Percentiles rank a stretch among this genome's conserved stretches.
Conservation (phyloP, 2,797 vertebrate genomes). For the Sciaenops ocellatus region DNA sequence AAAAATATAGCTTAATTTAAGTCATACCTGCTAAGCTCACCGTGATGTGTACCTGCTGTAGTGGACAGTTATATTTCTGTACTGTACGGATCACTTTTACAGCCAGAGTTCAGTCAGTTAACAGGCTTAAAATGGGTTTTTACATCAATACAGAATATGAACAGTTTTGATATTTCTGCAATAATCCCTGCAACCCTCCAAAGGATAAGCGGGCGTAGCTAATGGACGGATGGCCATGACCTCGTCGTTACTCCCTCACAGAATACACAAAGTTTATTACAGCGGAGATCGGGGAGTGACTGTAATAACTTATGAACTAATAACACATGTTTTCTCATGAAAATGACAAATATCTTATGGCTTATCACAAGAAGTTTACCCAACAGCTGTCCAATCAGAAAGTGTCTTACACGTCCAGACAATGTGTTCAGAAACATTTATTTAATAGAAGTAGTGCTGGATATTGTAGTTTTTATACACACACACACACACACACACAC, state of each 20-base stretch:
- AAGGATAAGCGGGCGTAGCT: neutral
- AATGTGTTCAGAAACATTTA: neutral
- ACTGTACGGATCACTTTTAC: neutral
- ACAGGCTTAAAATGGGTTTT: neutral
- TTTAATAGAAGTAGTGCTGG: neutral
- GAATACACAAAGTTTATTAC: neutral
- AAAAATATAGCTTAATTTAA: too few species aligned
- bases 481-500: slow-evolving; percentile 15
- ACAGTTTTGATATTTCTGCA: neutral
- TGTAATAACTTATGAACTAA: neutral
- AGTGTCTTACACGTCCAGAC: neutral
- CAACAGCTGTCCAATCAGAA: neutral
- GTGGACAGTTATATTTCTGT: too few species aligned
- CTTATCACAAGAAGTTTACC: neutral
- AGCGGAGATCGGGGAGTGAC: neutral
- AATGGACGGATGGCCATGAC: neutral
- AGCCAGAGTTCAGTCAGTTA: neutral
- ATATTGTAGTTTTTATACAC: neutral
- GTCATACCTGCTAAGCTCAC: too few species aligned
- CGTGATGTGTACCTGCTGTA: too few species aligned
- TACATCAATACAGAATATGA: too few species aligned
- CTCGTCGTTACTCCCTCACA: neutral
- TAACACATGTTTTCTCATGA: neutral
- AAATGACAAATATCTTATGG: neutral
- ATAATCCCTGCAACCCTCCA: neutral